Evolutionary conservation across 2,797 vertebrate genomes (phyloP), one percentile per base, ranked within the genome.

Genomic region (Neosilurus mollespiculum): DNA sequence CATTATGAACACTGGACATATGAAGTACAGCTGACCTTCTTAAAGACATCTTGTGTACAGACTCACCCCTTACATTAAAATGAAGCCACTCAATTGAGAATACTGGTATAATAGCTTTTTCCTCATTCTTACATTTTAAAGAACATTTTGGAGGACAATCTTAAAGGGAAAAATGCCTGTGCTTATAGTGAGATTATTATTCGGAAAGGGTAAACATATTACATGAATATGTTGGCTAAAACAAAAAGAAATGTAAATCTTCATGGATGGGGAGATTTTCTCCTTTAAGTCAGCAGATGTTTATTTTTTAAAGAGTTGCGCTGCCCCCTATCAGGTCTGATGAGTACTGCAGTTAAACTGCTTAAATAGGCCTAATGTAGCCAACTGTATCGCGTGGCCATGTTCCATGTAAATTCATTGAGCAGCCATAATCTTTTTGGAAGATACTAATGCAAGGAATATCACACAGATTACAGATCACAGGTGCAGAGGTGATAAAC

Each of bases 241-340:
- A 80, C 24, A 43, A 79, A 85, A 61, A 61, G 24, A 90, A 90
- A 90, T 92, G 91, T 88, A 91, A 93, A 94, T 93, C 91, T 93
- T 91, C 90, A 88, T 91, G 91, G 92, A 93, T 56, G 16, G 87
- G 92, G 78, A 92, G 87, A 91, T 89, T 81, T 87, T 90, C 54
- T 71, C 56, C 72, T 70, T 61, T 54, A 58, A 81, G 80, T 56
- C 65, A 54, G 34, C 20, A 0, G 1, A 20, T 12, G 53, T 86
- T 20, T 12, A 53, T 86, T 37, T 92, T 88, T 83, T 84, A 90
- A 87, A 92, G 94, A 91, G 90, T 89, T 92, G 87, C 87, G 91
- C 89, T 95, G 93, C 93, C 93, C 94, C 92, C 94, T 88, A 90
- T 90, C 87, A 92, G 88, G 92, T 93, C 91, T 94, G 83, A 86